A percentile compares a stretch with the other conserved stretches of the same genome.
Conservation (phyloP, 2,888 invertebrate genomes). For the Agrilus mali region DNA sequence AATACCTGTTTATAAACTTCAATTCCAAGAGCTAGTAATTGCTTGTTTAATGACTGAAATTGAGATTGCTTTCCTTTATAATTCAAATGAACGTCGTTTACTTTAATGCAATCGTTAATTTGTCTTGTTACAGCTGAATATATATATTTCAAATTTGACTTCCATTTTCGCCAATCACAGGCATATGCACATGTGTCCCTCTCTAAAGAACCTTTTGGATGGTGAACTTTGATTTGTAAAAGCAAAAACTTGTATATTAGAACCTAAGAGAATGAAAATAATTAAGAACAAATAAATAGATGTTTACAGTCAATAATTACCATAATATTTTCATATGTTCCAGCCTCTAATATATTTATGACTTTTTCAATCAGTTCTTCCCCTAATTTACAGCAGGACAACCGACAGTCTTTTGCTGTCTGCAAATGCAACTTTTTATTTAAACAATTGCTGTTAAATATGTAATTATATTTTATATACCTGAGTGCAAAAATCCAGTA, state of each 20-base stretch:
- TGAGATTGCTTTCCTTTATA: slow-evolving; percentile 6
- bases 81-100: background rate
- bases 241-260: slow-evolving; percentile 37
- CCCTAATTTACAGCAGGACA: slow-evolving; percentile 29
- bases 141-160: slow-evolving; percentile 28
- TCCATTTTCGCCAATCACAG: slow-evolving; percentile 33
- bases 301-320: slow-evolving; percentile 9
- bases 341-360: slow-evolving; percentile 18
- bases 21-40: slow-evolving; percentile 23
- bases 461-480: slow-evolving; percentile 3
- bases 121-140: slow-evolving; percentile 18
- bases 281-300: slow-evolving; percentile 1
- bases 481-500: slow-evolving; percentile 10
- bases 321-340: slow-evolving; percentile 17
- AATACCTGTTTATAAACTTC: slow-evolving; percentile 32
- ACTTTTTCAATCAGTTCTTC: slow-evolving; percentile 24
- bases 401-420: slow-evolving; percentile 27
- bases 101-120: background rate
- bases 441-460: background rate
- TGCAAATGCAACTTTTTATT: slow-evolving; percentile 7
- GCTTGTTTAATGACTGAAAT: slow-evolving; percentile 12
- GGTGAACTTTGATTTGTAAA: slow-evolving; percentile 39
- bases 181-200: slow-evolving; percentile 29
- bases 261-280: slow-evolving; percentile 18
- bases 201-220: slow-evolving; percentile 34